Conservation (phyloP, 2,113 vertebrate species). For the Osmerus eperlanus region DNA sequence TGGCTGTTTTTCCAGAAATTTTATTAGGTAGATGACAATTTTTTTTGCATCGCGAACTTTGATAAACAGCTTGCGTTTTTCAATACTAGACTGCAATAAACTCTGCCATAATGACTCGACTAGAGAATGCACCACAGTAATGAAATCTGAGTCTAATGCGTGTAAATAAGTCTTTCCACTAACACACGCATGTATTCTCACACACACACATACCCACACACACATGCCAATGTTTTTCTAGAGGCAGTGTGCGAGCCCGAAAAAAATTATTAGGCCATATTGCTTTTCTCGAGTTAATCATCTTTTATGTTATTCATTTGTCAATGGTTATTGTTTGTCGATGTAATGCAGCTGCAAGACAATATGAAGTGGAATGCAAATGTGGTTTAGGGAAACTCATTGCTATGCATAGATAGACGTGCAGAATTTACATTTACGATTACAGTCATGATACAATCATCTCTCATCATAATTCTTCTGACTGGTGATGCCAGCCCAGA, state of each 20-base stretch:
- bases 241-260: conserved; percentile 36
- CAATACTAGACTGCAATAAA: conserved; percentile 8
- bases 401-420: conserved; percentile 51
- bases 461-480: conserved; percentile 67
- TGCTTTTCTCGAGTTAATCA: conserved; percentile 70
- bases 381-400: conserved; percentile 58
- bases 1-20: background rate
- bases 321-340: conserved; percentile 70
- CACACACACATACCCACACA: conserved; percentile 19
- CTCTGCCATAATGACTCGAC: conserved; percentile 9
- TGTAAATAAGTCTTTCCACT: conserved; percentile 22
- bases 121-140: conserved; percentile 12
- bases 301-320: conserved; percentile 71
- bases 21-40: background rate
- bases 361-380: conserved; percentile 65
- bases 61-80: conserved; percentile 5
- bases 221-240: conserved; percentile 25
- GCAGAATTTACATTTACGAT: conserved; percentile 71
- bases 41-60: background rate
- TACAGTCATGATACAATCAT: conserved; percentile 70
- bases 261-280: conserved; percentile 59
- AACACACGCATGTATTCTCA: conserved; percentile 1
- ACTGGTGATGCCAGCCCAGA: conserved; percentile 53
- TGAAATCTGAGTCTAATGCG: conserved; percentile 20
- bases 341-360: conserved; percentile 53